phyloP scores from a whole-genome alignment of 1,140 invertebrate genomes.

The Meloidogyne chitwoodi region DNA sequence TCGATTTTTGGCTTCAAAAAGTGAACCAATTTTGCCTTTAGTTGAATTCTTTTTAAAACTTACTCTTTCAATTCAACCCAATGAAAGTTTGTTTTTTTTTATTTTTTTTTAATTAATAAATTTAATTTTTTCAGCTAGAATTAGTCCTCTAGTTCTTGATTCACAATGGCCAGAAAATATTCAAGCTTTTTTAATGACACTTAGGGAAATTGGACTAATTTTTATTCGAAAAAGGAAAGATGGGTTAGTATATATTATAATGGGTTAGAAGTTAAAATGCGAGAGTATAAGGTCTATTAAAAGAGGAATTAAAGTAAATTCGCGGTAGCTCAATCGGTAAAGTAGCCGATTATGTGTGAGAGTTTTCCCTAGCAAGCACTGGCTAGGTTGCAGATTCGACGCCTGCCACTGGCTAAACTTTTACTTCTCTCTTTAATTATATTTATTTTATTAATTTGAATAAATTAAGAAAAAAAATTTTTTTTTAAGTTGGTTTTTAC shows the following conservation, averaged over 20 bases:
- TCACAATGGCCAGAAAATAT: slow-evolving; percentile 29
- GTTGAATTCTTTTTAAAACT: slow-evolving; percentile 35
- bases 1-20: slow-evolving; percentile 18
- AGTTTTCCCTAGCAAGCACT: no score
- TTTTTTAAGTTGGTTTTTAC: slow-evolving; percentile 25
- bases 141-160: slow-evolving; percentile 18
- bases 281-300: no score
- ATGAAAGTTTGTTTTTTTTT: slow-evolving; percentile 1
- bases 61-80: slow-evolving; percentile 20
- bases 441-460: not conserved
- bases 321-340: no score
- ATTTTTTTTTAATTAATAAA: not conserved
- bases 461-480: not conserved
- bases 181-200: slow-evolving; percentile 34
- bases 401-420: no score
- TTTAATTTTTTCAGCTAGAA: not conserved
- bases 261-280: no score
- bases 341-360: no score
- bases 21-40: slow-evolving; percentile 12
- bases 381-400: no score
- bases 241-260: no score
- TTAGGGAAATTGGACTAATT: slow-evolving; percentile 37
- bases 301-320: no score
- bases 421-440: no score
- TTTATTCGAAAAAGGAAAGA: slow-evolving; percentile 47